These are phyloP conservation scores for Platalea minor DNA, from an alignment of 2,797 vertebrate species.

Conservation along the genomic window DNA sequence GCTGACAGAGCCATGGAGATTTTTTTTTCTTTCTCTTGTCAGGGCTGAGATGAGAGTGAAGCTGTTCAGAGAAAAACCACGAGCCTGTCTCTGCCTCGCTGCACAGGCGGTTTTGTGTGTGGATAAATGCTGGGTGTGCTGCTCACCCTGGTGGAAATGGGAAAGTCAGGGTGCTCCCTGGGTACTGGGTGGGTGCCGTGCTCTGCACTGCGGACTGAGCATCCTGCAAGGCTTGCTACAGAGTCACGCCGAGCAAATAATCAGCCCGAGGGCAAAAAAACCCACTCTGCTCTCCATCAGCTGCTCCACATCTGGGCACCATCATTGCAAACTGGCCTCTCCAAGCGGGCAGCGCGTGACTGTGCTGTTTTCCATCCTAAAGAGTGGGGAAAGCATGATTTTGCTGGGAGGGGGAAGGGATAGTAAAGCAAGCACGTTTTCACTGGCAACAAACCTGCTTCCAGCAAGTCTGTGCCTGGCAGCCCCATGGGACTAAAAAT, in stretches of 20 bases:
- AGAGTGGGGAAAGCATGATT: background rate
- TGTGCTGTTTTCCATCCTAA: background rate
- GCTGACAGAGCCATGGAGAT: background rate
- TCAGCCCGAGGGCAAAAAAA: background rate
- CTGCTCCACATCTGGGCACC: background rate
- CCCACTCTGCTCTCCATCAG: background rate
- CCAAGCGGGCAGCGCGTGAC: background rate
- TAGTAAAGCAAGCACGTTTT: background rate
- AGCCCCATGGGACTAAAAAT: conserved; percentile 49
- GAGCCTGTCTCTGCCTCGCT: background rate
- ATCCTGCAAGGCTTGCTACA: background rate
- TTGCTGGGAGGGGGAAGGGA: background rate
- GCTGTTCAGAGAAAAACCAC: background rate
- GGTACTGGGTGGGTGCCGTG: background rate
- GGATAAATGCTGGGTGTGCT: background rate
- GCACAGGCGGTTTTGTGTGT: background rate
- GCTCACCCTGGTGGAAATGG: background rate
- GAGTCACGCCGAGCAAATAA: background rate
- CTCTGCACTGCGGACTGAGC: background rate
- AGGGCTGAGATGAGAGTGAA: background rate
- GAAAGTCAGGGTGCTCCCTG: background rate
- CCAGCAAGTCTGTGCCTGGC: conserved; percentile 36
- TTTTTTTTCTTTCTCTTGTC: background rate
- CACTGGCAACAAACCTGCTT: conserved; percentile 3
- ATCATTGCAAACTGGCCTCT: accelerated